Percentiles rank a stretch among this genome's conserved stretches.
Evolutionary conservation across 2,113 vertebrate species (phyloP).

Genomic region (Corythornis cristatus): DNA sequence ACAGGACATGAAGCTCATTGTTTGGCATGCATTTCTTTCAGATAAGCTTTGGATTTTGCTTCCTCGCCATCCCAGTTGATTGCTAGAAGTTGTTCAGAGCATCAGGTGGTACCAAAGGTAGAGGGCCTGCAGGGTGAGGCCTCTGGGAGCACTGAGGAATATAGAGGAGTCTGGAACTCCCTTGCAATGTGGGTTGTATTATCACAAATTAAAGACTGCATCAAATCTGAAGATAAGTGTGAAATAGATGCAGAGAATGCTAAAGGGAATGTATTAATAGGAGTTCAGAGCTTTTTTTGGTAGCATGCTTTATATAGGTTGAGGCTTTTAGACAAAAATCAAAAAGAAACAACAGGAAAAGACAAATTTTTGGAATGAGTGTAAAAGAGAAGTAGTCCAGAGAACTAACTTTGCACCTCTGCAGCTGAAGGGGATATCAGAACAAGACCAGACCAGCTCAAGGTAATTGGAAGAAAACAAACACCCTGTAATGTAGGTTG

Average conservation of each 20-base stretch:
- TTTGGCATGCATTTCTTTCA: background rate
- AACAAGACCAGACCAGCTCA: background rate
- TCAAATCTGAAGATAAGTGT: background rate
- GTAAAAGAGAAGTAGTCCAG: background rate
- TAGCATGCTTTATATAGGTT: background rate
- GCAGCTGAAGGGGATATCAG: background rate
- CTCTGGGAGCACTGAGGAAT: background rate
- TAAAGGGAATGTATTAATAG: background rate
- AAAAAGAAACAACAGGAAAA: background rate
- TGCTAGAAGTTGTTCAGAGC: background rate
- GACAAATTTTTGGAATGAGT: background rate
- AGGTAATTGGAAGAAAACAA: rapidly evolving
- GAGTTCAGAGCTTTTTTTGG: background rate
- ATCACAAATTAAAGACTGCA: background rate
- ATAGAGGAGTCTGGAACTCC: background rate
- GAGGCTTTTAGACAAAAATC: background rate
- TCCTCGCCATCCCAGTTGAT: background rate
- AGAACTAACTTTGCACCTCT: background rate
- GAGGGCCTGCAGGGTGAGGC: background rate
- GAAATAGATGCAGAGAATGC: background rate
- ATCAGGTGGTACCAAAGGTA: background rate
- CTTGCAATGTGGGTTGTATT: background rate
- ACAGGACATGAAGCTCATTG: background rate
- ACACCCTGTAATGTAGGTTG: rapidly evolving
- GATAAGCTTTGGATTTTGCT: background rate